phyloP scores from a whole-genome alignment of 2,888 invertebrate species.

The Anthophora plumipes region DNA sequence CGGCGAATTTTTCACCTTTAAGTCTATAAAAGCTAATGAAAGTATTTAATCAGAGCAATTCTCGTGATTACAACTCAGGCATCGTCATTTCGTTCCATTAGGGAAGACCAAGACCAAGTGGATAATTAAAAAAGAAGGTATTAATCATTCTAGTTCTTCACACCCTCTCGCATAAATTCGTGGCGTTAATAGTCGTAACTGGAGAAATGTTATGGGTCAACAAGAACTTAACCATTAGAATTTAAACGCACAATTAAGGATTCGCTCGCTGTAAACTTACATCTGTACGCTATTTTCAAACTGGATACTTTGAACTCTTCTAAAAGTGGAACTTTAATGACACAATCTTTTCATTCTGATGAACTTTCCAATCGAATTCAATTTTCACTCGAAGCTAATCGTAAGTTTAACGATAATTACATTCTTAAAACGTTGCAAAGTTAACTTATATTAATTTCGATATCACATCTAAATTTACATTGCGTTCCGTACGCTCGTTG shows the following conservation, averaged over 20 bases:
- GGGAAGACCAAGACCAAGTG: slow-evolving; percentile 8
- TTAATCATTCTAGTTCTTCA: slow-evolving; percentile 34
- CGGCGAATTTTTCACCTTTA: background rate
- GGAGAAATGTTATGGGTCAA: slow-evolving; percentile 39
- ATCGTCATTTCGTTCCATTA: background rate
- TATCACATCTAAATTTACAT: too few species aligned
- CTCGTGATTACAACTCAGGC: background rate
- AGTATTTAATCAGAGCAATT: slow-evolving; percentile 1
- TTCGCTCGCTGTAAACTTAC: slow-evolving; percentile 8
- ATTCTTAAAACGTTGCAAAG: too few species aligned
- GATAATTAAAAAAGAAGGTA: slow-evolving; percentile 27
- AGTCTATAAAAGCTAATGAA: background rate
- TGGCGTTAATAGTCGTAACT: slow-evolving; percentile 38
- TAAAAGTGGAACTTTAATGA: background rate
- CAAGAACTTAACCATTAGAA: slow-evolving; percentile 43
- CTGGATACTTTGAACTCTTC: background rate
- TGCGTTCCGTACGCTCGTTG: background rate
- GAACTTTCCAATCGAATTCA: background rate
- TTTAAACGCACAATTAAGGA: slow-evolving; percentile 41
- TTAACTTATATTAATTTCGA: too few species aligned
- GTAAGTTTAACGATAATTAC: too few species aligned
- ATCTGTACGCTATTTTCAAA: background rate
- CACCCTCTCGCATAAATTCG: slow-evolving; percentile 43
- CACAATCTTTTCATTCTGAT: background rate
- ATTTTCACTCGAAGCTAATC: background rate